phyloP scores from a whole-genome alignment of 2,113 vertebrate species.

The Trachemys scripta region DNA sequence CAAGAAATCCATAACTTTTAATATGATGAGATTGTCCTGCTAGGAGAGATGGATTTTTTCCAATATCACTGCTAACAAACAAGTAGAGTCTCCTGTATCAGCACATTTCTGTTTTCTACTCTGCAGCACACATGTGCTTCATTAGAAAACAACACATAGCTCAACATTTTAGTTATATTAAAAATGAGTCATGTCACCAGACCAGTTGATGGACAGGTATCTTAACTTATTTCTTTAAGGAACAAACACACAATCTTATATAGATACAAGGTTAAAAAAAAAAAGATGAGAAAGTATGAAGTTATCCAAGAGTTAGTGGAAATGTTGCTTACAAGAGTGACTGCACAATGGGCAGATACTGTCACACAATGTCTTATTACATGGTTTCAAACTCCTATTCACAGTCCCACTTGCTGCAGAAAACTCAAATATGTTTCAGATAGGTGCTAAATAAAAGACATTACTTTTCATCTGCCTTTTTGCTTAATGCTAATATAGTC shows the following conservation, averaged over 20 bases:
- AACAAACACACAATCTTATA: conserved; percentile 37
- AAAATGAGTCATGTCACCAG: conserved; percentile 35
- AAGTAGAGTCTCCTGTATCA: conserved; percentile 85
- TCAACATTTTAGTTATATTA: conserved; percentile 66
- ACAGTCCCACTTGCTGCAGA: conserved; percentile 65
- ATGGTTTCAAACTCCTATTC: conserved; percentile 68
- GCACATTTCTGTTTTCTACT: conserved; percentile 78
- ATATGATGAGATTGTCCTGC: conserved; percentile 97
- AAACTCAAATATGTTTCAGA: conserved; percentile 74
- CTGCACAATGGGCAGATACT: conserved; percentile 70
- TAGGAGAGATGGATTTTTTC: conserved; percentile 94
- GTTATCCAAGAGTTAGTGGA: conserved; percentile 64
- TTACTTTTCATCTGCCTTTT: conserved; percentile 79
- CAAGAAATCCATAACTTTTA: conserved; percentile 94
- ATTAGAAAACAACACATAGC: conserved; percentile 72
- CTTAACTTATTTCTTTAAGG: conserved; percentile 59
- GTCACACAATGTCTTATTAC: conserved; percentile 68
- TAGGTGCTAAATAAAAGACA: conserved; percentile 78
- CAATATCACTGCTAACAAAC: conserved; percentile 92
- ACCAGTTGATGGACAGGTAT: conserved; percentile 64
- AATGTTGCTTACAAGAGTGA: conserved; percentile 61
- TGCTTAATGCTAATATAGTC: conserved; percentile 79
- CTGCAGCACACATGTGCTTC: conserved; percentile 70
- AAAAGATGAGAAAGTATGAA: neutral
- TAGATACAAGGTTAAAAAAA: conserved; percentile 32